Percentiles rank a stretch among this genome's conserved stretches.
These are phyloP conservation scores for Pocillopora verrucosa DNA, from an alignment of 64 coral and sea anemone genomes.

Conservation along the genomic window DNA sequence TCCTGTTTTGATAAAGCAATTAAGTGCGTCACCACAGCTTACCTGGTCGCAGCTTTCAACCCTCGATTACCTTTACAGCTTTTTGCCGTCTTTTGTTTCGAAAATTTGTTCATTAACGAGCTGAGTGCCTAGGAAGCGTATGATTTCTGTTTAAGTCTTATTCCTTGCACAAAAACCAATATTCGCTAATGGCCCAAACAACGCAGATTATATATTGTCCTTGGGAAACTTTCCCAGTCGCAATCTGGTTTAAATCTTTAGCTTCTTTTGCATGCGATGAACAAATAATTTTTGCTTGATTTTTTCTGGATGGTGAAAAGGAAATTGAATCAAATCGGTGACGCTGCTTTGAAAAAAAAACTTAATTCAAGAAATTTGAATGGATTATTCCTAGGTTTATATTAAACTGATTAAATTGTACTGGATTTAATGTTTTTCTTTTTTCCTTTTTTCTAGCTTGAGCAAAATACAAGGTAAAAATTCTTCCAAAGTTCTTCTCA, in stretches of 20 bases:
- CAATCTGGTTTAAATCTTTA: neutral
- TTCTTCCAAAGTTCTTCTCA: too few relatives aligned
- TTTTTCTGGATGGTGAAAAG: neutral
- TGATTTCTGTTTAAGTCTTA: neutral
- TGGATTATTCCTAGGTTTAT: too few relatives aligned
- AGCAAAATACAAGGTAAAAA: too few relatives aligned
- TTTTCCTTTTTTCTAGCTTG: too few relatives aligned
- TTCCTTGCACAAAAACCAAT: constrained; percentile 36
- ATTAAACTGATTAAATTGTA: too few relatives aligned
- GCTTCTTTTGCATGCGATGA: neutral
- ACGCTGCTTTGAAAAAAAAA: neutral
- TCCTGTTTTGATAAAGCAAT: neutral
- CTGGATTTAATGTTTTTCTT: too few relatives aligned
- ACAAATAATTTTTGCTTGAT: neutral
- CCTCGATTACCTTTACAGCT: neutral
- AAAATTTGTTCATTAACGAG: constrained; percentile 11
- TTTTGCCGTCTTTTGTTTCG: neutral
- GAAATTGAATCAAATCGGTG: neutral
- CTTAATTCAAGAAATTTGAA: too few relatives aligned
- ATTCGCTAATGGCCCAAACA: constrained; percentile 10
- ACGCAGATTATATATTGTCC: constrained; percentile 5
- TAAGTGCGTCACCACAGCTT: neutral
- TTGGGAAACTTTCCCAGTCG: constrained; percentile 26
- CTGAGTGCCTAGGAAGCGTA: neutral
- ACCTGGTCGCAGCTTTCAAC: constrained; percentile 1